Evolutionary conservation across 30 jellyfish, hydroid and myxozoan species (phyloP).

Genomic region (Catostylus mosaicus): DNA sequence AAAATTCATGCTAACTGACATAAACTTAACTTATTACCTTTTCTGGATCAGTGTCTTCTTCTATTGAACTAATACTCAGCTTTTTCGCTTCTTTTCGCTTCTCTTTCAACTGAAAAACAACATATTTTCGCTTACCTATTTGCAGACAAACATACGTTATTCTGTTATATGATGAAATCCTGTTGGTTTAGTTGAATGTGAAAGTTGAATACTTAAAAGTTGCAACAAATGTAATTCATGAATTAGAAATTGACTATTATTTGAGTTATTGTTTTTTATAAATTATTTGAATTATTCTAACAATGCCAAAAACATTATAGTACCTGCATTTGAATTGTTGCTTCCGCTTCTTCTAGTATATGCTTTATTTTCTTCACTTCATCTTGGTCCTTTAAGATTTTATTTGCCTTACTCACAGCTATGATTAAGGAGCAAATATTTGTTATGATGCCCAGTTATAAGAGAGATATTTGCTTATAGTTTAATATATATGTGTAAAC

Average conservation of each 20-base stretch:
- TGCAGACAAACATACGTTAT: not conserved
- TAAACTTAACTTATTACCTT: conserved; percentile 27
- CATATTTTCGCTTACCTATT: not conserved
- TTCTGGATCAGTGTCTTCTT: conserved; percentile 94
- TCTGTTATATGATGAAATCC: not conserved
- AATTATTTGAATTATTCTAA: too few relatives aligned
- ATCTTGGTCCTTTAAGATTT: conserved; percentile 68
- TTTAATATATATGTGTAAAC: too few relatives aligned
- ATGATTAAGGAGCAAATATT: not conserved
- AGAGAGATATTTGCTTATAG: too few relatives aligned
- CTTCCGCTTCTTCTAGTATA: conserved; percentile 96
- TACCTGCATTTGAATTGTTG: conserved; percentile 72
- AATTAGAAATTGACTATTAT: too few relatives aligned
- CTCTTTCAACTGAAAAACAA: conserved; percentile 58
- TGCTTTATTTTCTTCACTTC: conserved; percentile 81
- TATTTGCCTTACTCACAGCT: conserved; percentile 88
- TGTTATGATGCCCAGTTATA: too few relatives aligned
- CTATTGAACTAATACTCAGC: conserved; percentile 69
- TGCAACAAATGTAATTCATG: too few relatives aligned
- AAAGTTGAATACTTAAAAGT: too few relatives aligned
- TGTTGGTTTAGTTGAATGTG: too few relatives aligned
- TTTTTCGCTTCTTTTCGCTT: conserved; percentile 89
- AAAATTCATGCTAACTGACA: not conserved
- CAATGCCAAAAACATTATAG: not conserved
- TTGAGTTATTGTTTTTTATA: too few relatives aligned